Evolutionary conservation across 2,797 vertebrate species (phyloP).

Genomic region (Falco columbarius): DNA sequence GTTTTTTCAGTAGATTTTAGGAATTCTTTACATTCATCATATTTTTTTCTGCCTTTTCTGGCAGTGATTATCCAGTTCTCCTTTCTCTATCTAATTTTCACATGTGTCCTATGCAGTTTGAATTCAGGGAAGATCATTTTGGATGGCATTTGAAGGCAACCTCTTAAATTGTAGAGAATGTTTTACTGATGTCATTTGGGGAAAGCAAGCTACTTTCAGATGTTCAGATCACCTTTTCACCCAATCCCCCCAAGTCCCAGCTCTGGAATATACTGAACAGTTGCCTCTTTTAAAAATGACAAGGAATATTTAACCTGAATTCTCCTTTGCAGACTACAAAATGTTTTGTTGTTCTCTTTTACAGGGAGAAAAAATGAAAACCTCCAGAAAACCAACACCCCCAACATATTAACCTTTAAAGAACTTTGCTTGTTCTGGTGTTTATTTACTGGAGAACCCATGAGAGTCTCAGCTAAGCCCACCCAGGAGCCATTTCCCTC

Average conservation of each 20-base stretch:
- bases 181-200: constrained; percentile 7
- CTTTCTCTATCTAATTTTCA: neutral
- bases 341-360: constrained; percentile 16
- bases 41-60: neutral
- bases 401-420: constrained; percentile 19
- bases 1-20: neutral
- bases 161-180: neutral
- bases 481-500: neutral
- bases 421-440: neutral
- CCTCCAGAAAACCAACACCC: neutral
- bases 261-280: constrained; percentile 67
- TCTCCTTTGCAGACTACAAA: constrained; percentile 15
- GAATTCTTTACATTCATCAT: neutral
- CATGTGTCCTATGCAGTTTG: neutral
- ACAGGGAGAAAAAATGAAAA: neutral
- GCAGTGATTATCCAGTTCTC: neutral
- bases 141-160: constrained; percentile 17
- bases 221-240: constrained; percentile 26
- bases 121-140: neutral
- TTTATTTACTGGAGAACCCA: neutral
- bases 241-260: constrained; percentile 67
- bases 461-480: neutral
- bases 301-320: constrained; percentile 50
- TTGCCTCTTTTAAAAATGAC: constrained; percentile 44
- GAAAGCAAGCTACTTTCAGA: constrained; percentile 39